Evolutionary conservation across 1,140 invertebrate species (phyloP).

Genomic region (Camponotus vicinus): DNA sequence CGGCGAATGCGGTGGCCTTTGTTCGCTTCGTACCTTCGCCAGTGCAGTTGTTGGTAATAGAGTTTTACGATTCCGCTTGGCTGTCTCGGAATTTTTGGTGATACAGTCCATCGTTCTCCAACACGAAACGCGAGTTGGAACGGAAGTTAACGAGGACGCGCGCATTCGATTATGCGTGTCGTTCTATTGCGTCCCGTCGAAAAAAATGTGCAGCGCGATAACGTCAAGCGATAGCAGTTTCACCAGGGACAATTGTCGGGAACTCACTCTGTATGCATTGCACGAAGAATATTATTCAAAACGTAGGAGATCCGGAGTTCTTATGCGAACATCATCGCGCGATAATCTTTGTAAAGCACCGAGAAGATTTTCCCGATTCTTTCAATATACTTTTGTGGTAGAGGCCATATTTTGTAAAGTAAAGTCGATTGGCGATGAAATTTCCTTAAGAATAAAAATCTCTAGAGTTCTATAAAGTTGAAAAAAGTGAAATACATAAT

Average conservation of each 20-base stretch:
- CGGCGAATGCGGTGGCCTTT: slow-evolving; percentile 54
- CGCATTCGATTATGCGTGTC: slow-evolving; percentile 44
- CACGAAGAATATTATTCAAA: slow-evolving; percentile 9
- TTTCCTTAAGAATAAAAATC: neutral
- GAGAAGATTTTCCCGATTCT: slow-evolving; percentile 21
- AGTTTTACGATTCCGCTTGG: slow-evolving; percentile 58
- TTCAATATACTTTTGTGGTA: neutral
- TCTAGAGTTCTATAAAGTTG: neutral
- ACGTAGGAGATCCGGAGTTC: neutral
- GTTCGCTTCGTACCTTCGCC: slow-evolving; percentile 55
- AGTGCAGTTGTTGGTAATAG: slow-evolving; percentile 62
- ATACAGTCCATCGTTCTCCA: slow-evolving; percentile 10
- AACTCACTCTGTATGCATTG: slow-evolving; percentile 14
- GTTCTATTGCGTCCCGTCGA: neutral
- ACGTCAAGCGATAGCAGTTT: slow-evolving; percentile 17
- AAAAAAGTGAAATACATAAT: neutral
- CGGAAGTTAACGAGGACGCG: slow-evolving; percentile 51
- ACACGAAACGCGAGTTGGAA: slow-evolving; percentile 9
- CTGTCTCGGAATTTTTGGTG: slow-evolving; percentile 59
- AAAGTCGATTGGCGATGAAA: neutral
- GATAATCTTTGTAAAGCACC: slow-evolving; percentile 33
- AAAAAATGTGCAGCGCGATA: neutral
- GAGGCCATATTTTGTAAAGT: slow-evolving; percentile 1
- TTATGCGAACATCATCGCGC: neutral
- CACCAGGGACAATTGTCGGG: slow-evolving; percentile 12